Evolutionary conservation across 2,113 vertebrate species (phyloP), one percentile per base, ranked within the genome.

Genomic region (Urocitellus parryii): DNA sequence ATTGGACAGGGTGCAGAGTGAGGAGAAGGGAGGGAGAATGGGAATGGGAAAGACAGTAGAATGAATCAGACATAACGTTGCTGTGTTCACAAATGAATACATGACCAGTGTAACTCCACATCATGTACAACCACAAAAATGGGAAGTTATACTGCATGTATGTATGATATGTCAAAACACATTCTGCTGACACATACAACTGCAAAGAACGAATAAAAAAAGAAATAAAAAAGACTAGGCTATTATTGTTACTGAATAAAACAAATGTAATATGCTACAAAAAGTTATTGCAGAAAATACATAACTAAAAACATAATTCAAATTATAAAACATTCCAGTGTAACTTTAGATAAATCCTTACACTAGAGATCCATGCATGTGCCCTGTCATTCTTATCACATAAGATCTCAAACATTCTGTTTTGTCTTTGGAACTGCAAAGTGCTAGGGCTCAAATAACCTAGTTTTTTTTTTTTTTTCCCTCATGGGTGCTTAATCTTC

Each of bases 261-360:
- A 18, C 20, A 90, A 86, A 92, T 27, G 39, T 20, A 85, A 85
- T 8, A 13, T 63, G 7, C 10, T 70, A 58, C 56, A 58, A 76
- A 18, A 89, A 85, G 29, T 42, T 88, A 73, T 32, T 94, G 7
- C 91, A 70, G 51, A 90, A 86, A 91, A 80, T 7, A n/a, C 29
- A 29, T 37, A 42, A 80, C 29, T 78, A 18, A 65, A 90, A 45
- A 45, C 14, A 25, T 56, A 78, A 58, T n/a, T 22, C n/a, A 78
- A 70, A 73, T 29, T 13, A 90, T 51, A 87, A 63, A 95, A 22
- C 9, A 92, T 14, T n/a, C 51, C 27, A 67, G 4, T 48, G 14
- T 13, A 67, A 72, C 53, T n/a, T 67, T 25, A 61, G 74, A 81
- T 2, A 61, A 77, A 58, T 32, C 18, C n/a, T 76, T 34, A n/a